Evolutionary conservation across 1,140 invertebrate genomes (phyloP).

Genomic region (Solen grandis): DNA sequence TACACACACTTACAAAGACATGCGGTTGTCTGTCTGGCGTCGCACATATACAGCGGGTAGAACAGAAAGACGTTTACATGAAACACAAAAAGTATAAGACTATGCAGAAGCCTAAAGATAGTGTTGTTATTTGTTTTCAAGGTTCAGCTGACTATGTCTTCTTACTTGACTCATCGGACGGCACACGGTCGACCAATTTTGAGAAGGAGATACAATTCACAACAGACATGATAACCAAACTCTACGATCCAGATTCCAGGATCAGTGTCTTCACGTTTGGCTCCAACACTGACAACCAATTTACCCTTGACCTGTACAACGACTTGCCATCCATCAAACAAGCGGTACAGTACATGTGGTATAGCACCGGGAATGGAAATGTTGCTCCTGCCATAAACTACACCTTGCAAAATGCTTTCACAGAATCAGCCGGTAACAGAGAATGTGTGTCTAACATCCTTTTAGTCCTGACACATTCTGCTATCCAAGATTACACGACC

Average conservation of each 20-base stretch:
- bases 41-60: no score
- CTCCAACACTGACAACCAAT: not conserved
- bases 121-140: no score
- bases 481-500: not conserved
- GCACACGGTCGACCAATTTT: conserved; percentile 2
- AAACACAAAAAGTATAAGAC: no score
- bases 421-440: not conserved
- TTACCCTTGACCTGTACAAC: not conserved
- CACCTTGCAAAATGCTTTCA: conserved; percentile 1
- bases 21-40: no score
- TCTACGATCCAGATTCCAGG: not conserved
- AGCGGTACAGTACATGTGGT: conserved; percentile 21
- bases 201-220: conserved; percentile 2
- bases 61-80: no score
- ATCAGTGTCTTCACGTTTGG: conserved; percentile 15
- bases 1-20: no score
- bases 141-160: conserved; percentile 20
- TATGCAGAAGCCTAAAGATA: no score
- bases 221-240: not conserved
- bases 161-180: conserved; percentile 24
- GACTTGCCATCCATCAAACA: not conserved
- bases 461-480: conserved; percentile 1
- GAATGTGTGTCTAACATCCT: conserved; percentile 14
- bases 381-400: conserved; percentile 11
- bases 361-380: conserved; percentile 17